These are phyloP conservation scores for Cydia strobilella DNA, from an alignment of 1,140 invertebrate species.

Conservation along the genomic window DNA sequence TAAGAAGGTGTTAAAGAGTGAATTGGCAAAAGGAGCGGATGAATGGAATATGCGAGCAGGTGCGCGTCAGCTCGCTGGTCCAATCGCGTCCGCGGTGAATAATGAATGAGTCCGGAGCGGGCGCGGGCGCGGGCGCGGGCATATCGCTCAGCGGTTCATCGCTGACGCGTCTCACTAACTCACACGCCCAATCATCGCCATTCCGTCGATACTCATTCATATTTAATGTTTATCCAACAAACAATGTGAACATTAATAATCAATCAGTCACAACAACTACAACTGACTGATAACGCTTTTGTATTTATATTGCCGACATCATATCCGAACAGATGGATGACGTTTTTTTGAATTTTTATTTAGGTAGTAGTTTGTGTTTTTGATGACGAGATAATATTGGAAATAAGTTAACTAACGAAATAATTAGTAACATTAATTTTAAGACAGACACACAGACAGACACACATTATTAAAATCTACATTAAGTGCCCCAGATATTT, in stretches of 20 bases:
- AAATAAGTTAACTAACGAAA: too few relatives aligned
- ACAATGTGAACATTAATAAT: constrained; percentile 1
- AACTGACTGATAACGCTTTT: neutral
- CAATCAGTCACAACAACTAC: neutral
- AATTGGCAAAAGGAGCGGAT: constrained; percentile 67
- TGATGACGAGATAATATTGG: too few relatives aligned
- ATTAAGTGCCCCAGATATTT: constrained; percentile 1
- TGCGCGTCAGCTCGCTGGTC: constrained; percentile 46
- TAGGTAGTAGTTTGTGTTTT: neutral
- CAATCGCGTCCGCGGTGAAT: constrained; percentile 55
- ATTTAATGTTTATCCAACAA: constrained; percentile 20
- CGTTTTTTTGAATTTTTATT: neutral
- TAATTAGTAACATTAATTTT: too few relatives aligned
- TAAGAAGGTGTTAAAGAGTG: constrained; percentile 75
- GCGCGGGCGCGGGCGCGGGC: constrained; percentile 42
- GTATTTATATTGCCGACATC: neutral
- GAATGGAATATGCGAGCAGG: constrained; percentile 65
- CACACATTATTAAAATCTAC: too few relatives aligned
- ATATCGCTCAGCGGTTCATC: constrained; percentile 44
- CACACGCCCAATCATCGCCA: constrained; percentile 1
- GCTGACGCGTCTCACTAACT: constrained; percentile 17
- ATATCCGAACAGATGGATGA: neutral
- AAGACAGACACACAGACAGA: too few relatives aligned
- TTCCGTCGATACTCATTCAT: constrained; percentile 13
- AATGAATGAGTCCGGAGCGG: constrained; percentile 56